A percentile compares a stretch with the other conserved stretches of the same genome.
Evolutionary conservation across 2,888 invertebrate species (phyloP).

Genomic region (Conus canariensis): DNA sequence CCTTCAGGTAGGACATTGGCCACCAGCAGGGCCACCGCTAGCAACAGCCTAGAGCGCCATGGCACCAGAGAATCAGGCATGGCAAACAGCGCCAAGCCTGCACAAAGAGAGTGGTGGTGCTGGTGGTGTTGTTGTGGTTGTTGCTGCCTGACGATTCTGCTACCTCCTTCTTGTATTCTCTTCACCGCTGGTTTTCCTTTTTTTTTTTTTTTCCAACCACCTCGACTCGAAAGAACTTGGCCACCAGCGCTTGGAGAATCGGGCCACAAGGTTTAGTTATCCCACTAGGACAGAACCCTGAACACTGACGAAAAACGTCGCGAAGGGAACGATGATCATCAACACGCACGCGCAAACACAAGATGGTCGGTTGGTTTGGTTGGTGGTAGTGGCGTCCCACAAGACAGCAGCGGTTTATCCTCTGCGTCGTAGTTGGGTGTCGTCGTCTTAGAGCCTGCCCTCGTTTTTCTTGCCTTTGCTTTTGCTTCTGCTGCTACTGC

Average conservation of each 20-base stretch:
- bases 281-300: no score
- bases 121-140: neutral
- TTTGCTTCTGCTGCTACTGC: neutral
- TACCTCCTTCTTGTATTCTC: neutral
- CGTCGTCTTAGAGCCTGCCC: no score
- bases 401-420: no score
- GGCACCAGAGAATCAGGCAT: slow-evolving; percentile 48
- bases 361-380: neutral
- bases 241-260: no score
- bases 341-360: neutral
- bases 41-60: slow-evolving; percentile 47
- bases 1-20: slow-evolving; percentile 32
- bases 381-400: neutral
- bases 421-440: no score
- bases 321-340: neutral
- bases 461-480: neutral
- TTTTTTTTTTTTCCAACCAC: neutral
- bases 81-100: slow-evolving; percentile 34
- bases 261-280: no score
- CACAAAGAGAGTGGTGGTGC: neutral
- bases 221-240: no score
- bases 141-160: neutral
- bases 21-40: slow-evolving; percentile 44
- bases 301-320: neutral
- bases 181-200: neutral